Percentiles rank a stretch among this genome's conserved stretches.
Conservation (phyloP, 2,888 invertebrate species). For the Ichneumoninae sp. region DNA sequence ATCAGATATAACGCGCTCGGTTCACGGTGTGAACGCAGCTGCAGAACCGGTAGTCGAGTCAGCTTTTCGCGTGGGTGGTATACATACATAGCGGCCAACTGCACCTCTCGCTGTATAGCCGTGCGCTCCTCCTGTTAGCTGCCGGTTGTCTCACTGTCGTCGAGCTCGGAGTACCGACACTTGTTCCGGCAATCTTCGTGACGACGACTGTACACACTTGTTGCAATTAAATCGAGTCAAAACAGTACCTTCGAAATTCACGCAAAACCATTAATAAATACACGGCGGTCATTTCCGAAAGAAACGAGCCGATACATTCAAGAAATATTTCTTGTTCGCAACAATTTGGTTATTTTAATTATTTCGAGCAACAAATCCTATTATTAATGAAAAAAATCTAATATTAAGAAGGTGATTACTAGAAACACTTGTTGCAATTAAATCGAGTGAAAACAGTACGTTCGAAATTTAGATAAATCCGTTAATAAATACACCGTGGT, state of each 20-base stretch:
- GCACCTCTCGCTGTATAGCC: constrained; percentile 1
- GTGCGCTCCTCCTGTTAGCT: constrained; percentile 52
- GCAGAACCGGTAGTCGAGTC: constrained; percentile 74
- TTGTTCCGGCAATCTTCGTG: constrained; percentile 55
- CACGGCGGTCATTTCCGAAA: neutral
- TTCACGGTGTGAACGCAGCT: constrained; percentile 69
- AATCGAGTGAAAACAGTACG: too few species aligned
- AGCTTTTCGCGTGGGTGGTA: constrained; percentile 68
- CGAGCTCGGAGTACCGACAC: constrained; percentile 36
- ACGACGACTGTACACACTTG: constrained; percentile 33
- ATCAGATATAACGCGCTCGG: constrained; percentile 60
- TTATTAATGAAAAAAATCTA: too few species aligned
- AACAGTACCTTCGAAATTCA: neutral
- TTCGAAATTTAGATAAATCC: too few species aligned
- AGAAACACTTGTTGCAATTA: too few species aligned
- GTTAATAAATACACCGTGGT: too few species aligned
- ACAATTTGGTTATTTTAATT: too few species aligned
- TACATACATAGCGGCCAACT: constrained; percentile 44
- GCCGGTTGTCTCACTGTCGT: constrained; percentile 46
- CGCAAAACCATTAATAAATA: neutral
- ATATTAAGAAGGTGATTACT: too few species aligned
- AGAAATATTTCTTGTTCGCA: too few species aligned
- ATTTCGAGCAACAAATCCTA: too few species aligned
- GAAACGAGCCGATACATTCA: too few species aligned
- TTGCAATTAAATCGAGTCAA: constrained; percentile 32